Conservation (phyloP, 92 coral and sea anemone genomes). For the Hydrozoanthus gracilis region DNA sequence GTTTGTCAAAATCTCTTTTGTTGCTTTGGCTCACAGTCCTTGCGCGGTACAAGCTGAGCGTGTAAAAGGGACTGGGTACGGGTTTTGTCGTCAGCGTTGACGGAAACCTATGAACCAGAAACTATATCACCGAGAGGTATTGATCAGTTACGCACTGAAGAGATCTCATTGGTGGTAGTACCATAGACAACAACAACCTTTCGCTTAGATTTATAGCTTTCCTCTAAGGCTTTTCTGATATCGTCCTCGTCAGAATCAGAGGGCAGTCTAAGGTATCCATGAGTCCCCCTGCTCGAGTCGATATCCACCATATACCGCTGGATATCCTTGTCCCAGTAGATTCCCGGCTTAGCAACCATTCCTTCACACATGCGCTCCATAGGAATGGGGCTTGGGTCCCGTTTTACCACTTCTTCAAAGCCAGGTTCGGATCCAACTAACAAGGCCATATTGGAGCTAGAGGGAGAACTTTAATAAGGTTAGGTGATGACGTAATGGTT, state of each 20-base stretch:
- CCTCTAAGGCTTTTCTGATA: constrained; percentile 52
- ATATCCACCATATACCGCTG: constrained; percentile 66
- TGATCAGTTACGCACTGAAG: constrained; percentile 32
- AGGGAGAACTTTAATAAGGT: too few species aligned
- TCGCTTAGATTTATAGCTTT: constrained; percentile 45
- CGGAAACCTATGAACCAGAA: background rate
- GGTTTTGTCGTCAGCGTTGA: background rate
- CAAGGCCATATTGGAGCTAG: constrained; percentile 4
- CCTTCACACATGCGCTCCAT: constrained; percentile 61
- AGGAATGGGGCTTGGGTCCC: constrained; percentile 41
- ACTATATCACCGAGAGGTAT: background rate
- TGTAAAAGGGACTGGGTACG: too few species aligned
- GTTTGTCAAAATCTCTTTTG: too few species aligned
- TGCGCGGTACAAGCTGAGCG: too few species aligned
- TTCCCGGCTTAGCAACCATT: constrained; percentile 61
- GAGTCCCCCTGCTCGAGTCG: constrained; percentile 59
- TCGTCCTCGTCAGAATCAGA: constrained; percentile 50
- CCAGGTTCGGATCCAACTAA: constrained; percentile 9
- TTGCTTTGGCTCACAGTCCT: too few species aligned
- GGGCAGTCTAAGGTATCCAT: constrained; percentile 67
- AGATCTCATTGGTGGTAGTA: constrained; percentile 57
- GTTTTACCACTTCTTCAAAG: constrained; percentile 38
- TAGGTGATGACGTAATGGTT: too few species aligned
- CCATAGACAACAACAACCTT: constrained; percentile 58
- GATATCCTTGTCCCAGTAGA: constrained; percentile 71